Conservation (phyloP, 2,797 vertebrate genomes). For the Myotis findleyi region DNA sequence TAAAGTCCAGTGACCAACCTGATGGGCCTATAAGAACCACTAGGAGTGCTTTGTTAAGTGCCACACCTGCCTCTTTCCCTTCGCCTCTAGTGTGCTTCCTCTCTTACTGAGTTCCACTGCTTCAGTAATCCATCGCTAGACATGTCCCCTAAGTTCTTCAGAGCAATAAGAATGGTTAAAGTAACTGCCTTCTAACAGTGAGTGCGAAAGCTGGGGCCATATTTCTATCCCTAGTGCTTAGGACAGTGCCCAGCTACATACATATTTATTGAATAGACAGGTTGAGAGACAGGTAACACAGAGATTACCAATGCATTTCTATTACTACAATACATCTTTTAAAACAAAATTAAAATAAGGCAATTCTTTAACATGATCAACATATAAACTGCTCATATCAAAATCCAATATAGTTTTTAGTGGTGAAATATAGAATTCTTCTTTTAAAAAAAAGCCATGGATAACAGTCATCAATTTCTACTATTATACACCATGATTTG, state of each 20-base stretch:
- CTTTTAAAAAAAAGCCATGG: neutral
- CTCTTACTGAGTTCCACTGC: neutral
- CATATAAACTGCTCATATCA: neutral
- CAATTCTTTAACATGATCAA: constrained; percentile 18
- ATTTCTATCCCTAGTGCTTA: neutral
- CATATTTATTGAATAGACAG: neutral
- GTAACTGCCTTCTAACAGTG: neutral
- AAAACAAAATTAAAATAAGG: neutral
- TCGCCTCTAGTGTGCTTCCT: neutral
- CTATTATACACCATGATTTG: neutral
- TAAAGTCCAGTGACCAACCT: neutral
- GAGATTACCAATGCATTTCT: neutral
- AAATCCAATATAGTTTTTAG: neutral
- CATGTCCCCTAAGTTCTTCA: neutral
- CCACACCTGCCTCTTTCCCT: no score
- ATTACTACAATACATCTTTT: neutral
- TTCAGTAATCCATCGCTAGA: neutral
- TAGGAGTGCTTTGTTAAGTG: neutral
- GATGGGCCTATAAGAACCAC: neutral
- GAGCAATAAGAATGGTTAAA: neutral
- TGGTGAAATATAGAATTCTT: neutral
- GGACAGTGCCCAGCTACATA: neutral
- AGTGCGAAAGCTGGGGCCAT: neutral
- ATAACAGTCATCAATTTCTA: neutral
- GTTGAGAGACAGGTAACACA: neutral